Percentiles rank a stretch among this genome's conserved stretches.
Conservation (phyloP, 2,888 invertebrate species). For the Chirona hameri region DNA sequence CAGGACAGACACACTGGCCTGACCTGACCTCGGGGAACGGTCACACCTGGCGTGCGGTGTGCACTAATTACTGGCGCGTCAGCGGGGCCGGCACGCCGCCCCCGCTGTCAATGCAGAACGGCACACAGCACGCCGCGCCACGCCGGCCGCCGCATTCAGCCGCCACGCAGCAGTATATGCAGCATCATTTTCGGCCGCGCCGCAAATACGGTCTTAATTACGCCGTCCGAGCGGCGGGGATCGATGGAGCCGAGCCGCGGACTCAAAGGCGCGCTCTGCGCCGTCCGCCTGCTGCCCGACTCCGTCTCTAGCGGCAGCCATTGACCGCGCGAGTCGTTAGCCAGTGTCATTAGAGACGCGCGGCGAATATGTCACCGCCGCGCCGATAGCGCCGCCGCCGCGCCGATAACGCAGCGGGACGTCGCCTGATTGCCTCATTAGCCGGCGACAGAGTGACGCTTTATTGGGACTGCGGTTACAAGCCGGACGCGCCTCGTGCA, state of each 20-base stretch:
- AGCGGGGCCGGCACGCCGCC: background rate
- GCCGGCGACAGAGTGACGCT: background rate
- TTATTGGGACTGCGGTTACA: background rate
- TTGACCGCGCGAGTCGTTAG: background rate
- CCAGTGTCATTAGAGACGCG: background rate
- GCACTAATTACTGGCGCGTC: background rate
- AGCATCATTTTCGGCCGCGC: slow-evolving; percentile 9
- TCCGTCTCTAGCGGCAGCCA: background rate
- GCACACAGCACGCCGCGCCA: background rate
- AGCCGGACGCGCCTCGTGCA: background rate
- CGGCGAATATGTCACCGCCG: slow-evolving; percentile 13
- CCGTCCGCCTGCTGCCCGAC: background rate
- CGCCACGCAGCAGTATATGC: background rate
- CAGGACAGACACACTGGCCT: too few species aligned
- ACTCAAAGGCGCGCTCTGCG: background rate
- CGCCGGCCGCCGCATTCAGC: background rate
- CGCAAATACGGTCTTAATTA: background rate
- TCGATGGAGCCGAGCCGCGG: background rate
- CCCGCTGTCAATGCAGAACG: too few species aligned
- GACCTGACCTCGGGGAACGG: too few species aligned
- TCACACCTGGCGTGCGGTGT: too few species aligned
- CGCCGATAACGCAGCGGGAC: background rate
- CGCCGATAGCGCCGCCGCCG: background rate
- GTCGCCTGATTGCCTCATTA: background rate
- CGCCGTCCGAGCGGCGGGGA: background rate